Conservation (phyloP, 2,888 invertebrate genomes). For the Neria commutata region DNA sequence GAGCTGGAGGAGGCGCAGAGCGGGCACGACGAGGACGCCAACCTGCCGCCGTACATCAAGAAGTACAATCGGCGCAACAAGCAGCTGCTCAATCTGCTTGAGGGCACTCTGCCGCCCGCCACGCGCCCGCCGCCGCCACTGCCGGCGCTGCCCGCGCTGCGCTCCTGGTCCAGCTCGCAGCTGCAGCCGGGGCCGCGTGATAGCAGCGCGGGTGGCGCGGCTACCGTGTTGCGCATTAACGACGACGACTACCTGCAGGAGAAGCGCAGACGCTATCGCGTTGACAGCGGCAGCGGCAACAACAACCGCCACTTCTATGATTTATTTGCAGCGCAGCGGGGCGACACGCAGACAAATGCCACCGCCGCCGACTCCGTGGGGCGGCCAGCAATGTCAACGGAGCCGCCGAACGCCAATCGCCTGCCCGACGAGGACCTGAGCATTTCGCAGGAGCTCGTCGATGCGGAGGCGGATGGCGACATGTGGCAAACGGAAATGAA, state of each 20-base stretch:
- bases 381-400: slow-evolving; percentile 11
- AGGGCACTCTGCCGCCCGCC: slow-evolving; percentile 55
- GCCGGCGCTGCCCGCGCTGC: slow-evolving; percentile 21
- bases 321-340: slow-evolving; percentile 45
- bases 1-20: slow-evolving; percentile 45
- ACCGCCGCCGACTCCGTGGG: not conserved
- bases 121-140: slow-evolving; percentile 33
- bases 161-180: slow-evolving; percentile 41
- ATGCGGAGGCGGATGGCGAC: slow-evolving; percentile 10
- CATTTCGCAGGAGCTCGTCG: slow-evolving; percentile 34
- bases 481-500: slow-evolving; percentile 46
- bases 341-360: slow-evolving; percentile 16
- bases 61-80: slow-evolving; percentile 60
- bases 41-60: slow-evolving; percentile 59
- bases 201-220: slow-evolving; percentile 14
- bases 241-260: slow-evolving; percentile 52
- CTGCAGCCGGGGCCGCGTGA: slow-evolving; percentile 48
- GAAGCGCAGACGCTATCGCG: slow-evolving; percentile 50
- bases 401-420: slow-evolving; percentile 39
- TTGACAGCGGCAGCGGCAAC: slow-evolving; percentile 29
- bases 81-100: slow-evolving; percentile 56
- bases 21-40: slow-evolving; percentile 44
- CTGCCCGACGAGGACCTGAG: slow-evolving; percentile 50
- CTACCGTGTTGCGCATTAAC: slow-evolving; percentile 36
- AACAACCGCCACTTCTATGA: slow-evolving; percentile 45